A percentile compares a stretch with the other conserved stretches of the same genome.
Conservation (phyloP, 2,888 invertebrate genomes). For the Cactoblastis cactorum region DNA sequence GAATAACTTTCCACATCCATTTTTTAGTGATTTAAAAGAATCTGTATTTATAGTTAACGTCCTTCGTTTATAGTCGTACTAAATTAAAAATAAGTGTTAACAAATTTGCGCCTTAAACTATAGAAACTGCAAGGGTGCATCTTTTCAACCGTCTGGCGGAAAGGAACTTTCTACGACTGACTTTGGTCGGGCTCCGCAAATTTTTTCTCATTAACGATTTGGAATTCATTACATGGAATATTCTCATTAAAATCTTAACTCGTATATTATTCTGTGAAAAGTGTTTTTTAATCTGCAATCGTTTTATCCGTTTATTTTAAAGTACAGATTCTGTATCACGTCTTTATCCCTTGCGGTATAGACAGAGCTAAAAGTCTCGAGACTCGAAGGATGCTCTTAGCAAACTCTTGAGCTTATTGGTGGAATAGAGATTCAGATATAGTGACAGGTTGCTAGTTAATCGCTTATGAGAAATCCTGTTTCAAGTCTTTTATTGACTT, state of each 20-base stretch:
- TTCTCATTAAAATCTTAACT: slow-evolving; percentile 32
- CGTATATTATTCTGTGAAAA: slow-evolving; percentile 16
- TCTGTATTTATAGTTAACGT: no score
- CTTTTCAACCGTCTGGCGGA: slow-evolving; percentile 44
- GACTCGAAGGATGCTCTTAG: no score
- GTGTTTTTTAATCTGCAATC: neutral
- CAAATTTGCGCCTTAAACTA: neutral
- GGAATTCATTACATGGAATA: slow-evolving; percentile 39
- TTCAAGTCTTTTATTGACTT: no score
- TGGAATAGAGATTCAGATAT: no score
- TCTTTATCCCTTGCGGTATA: no score
- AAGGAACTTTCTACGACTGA: slow-evolving; percentile 44
- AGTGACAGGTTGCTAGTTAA: no score
- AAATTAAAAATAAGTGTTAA: neutral
- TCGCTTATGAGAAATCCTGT: no score
- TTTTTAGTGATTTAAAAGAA: no score
- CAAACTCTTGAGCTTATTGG: no score
- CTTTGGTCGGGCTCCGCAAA: slow-evolving; percentile 26
- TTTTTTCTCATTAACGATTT: slow-evolving; percentile 50
- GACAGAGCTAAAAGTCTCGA: no score
- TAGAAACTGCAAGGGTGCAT: slow-evolving; percentile 44
- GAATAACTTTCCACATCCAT: neutral
- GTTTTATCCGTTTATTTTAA: slow-evolving; percentile 4
- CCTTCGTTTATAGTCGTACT: no score
- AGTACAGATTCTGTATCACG: no score